Percentiles rank a stretch among this genome's conserved stretches.
Conservation (phyloP, 30 jellyfish, hydroid and myxozoan genomes). For the Aurelia aurita complex sp. Pacific region DNA sequence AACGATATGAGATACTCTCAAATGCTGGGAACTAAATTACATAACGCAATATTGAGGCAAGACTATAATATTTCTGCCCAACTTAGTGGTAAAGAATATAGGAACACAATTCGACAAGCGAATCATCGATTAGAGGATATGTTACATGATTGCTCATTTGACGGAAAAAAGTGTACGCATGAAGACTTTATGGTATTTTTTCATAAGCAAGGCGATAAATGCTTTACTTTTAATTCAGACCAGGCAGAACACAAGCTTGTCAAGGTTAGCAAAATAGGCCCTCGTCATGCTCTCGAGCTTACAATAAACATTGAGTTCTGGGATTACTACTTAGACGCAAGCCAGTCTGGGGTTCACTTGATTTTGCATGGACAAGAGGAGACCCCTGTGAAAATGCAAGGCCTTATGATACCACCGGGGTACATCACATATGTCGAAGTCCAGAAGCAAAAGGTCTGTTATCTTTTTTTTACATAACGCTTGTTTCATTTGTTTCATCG, state of each 20-base stretch:
- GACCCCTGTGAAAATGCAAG: slow-evolving; percentile 86
- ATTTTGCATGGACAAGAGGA: slow-evolving; percentile 90
- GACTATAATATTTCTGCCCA: slow-evolving; percentile 13
- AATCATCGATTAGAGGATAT: slow-evolving; percentile 73
- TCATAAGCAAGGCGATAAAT: slow-evolving; percentile 86
- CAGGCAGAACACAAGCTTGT: slow-evolving; percentile 37
- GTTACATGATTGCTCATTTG: slow-evolving; percentile 75
- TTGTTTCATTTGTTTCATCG: background rate
- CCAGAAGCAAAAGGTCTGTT: slow-evolving; percentile 68
- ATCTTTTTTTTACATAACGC: background rate
- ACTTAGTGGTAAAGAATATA: slow-evolving; percentile 70
- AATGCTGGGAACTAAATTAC: slow-evolving; percentile 77
- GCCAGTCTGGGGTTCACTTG: slow-evolving; percentile 71
- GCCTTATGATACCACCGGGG: slow-evolving; percentile 84
- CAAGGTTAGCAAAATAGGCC: slow-evolving; percentile 68
- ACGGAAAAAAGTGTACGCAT: slow-evolving; percentile 71
- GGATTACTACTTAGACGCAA: slow-evolving; percentile 80
- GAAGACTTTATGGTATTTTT: slow-evolving; percentile 60
- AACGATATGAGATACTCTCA: slow-evolving; percentile 78
- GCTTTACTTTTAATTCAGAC: slow-evolving; percentile 92
- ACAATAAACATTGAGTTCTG: slow-evolving; percentile 83
- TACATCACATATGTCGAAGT: slow-evolving; percentile 81
- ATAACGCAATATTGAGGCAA: slow-evolving; percentile 48
- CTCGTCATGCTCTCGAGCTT: slow-evolving; percentile 56
- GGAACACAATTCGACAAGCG: slow-evolving; percentile 53